A percentile compares a stretch with the other conserved stretches of the same genome.
Conservation (phyloP, 2,113 vertebrate genomes). For the Stomatorhinus ivindoensis region DNA sequence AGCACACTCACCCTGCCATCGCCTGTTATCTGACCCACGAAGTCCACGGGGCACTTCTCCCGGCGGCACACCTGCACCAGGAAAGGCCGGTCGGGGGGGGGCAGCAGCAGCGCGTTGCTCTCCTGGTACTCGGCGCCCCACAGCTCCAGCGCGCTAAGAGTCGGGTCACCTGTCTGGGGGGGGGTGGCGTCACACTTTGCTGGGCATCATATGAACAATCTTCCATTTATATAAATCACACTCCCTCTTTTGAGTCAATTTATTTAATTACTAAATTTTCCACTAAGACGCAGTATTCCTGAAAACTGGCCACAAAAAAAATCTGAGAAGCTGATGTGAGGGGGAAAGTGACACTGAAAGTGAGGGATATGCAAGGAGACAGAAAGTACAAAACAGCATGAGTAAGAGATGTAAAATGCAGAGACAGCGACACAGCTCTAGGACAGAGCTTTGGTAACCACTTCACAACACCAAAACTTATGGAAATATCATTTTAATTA, state of each 20-base stretch:
- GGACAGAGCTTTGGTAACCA: neutral
- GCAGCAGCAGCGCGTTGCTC: slow-evolving; percentile 78
- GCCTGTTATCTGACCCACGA: slow-evolving; percentile 77
- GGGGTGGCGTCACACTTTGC: neutral
- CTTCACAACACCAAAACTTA: neutral
- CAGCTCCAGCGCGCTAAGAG: slow-evolving; percentile 79
- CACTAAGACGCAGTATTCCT: neutral
- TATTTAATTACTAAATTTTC: neutral
- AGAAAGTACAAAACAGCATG: neutral
- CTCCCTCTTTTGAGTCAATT: neutral
- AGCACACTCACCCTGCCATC: slow-evolving; percentile 60
- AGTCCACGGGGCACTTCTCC: slow-evolving; percentile 76
- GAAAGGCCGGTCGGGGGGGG: slow-evolving; percentile 50
- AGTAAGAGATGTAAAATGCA: neutral
- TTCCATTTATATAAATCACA: neutral
- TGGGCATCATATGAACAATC: neutral
- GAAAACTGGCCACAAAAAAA: neutral
- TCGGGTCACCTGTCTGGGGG: slow-evolving; percentile 80
- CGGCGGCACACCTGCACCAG: slow-evolving; percentile 66
- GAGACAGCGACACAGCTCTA: neutral
- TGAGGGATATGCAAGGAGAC: neutral
- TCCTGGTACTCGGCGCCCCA: slow-evolving; percentile 94
- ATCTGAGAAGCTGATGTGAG: neutral
- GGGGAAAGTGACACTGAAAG: neutral
- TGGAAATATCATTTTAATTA: neutral